These are phyloP conservation scores for Ferdinandea cuprea DNA, from an alignment of 2,888 invertebrate genomes.

Conservation along the genomic window DNA sequence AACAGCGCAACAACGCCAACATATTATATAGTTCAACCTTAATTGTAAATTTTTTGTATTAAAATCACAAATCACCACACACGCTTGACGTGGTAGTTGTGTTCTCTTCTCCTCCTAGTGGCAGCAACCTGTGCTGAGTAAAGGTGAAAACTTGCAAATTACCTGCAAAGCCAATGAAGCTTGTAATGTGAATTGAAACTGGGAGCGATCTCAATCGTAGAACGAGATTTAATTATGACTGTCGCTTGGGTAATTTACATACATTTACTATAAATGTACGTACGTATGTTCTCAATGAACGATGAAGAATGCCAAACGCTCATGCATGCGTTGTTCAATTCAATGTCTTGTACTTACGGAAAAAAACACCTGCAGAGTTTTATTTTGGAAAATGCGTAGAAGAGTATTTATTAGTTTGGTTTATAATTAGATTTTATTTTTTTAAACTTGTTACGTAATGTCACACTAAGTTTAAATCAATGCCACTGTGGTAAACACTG, in stretches of 20 bases:
- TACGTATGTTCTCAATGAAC: slow-evolving; percentile 70
- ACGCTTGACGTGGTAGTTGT: slow-evolving; percentile 16
- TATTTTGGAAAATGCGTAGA: neutral
- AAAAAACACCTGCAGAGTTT: slow-evolving; percentile 16
- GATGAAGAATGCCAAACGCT: slow-evolving; percentile 57
- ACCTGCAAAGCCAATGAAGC: slow-evolving; percentile 62
- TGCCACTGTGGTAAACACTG: no score
- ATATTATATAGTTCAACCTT: slow-evolving; percentile 32
- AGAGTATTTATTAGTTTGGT: neutral
- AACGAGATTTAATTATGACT: slow-evolving; percentile 33
- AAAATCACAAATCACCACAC: slow-evolving; percentile 1
- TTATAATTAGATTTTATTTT: no score
- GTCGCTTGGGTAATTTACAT: slow-evolving; percentile 48
- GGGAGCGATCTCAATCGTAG: slow-evolving; percentile 53
- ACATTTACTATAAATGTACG: no score
- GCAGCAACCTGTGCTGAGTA: slow-evolving; percentile 16
- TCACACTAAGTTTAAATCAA: no score
- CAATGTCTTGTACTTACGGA: slow-evolving; percentile 16
- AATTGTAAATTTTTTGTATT: slow-evolving; percentile 7
- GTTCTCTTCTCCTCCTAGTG: slow-evolving; percentile 22
- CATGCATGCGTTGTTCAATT: slow-evolving; percentile 32
- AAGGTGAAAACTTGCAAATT: slow-evolving; percentile 37
- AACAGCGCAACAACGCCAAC: slow-evolving; percentile 55
- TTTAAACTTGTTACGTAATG: no score
- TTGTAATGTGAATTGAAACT: slow-evolving; percentile 59